Evolutionary conservation across 2,888 invertebrate species (phyloP), one percentile per base, ranked within the genome.

Genomic region (Malthinus flaveolus): DNA sequence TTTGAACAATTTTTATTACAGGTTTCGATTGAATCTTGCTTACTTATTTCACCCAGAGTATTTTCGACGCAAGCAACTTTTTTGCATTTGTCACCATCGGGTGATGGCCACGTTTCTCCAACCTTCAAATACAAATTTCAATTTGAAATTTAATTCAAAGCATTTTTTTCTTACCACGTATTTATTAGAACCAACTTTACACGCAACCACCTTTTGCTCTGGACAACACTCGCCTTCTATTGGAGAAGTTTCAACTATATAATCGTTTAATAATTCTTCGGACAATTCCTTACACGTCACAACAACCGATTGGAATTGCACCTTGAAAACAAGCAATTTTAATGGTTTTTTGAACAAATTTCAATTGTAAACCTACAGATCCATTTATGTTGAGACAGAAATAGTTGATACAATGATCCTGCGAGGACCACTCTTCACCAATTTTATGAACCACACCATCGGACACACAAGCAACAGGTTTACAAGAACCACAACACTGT

Each of bases 401-500:
- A 68, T 82, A 87, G 65, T 81, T 83, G 5, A 82, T 83, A 71
- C 89, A 89, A 72, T 79, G 79, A 77, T 89, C 88, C 0, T 71
- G 49, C 0, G 87, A 87, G 0, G 75, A 74, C 89, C 89, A 89
- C 56, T 78, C 73, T 31, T 82, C 80, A 0, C 84, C 86, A 32
- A 84, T 74, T 35, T 76, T 68, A 36, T 80, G 78, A 10, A 82
- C 69, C 8, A 67, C 58, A 0, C 82, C 84, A 47, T 82, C 81
- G 34, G 83, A 78, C 1, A 86, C 79, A 78, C 77, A 74, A 3
- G 84, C 84, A 4, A 83, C 80, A 1, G 85, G 84, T 59, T 79
- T 75, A 72, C 90, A 90, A 42, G 77, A 74, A 5, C 90, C 90
- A 71, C 90, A 90, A 11, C 90, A 90, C 61, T 79, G 71, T 2